phyloP scores from a whole-genome alignment of 2,888 invertebrate species.

The Galerucella calmariensis region DNA sequence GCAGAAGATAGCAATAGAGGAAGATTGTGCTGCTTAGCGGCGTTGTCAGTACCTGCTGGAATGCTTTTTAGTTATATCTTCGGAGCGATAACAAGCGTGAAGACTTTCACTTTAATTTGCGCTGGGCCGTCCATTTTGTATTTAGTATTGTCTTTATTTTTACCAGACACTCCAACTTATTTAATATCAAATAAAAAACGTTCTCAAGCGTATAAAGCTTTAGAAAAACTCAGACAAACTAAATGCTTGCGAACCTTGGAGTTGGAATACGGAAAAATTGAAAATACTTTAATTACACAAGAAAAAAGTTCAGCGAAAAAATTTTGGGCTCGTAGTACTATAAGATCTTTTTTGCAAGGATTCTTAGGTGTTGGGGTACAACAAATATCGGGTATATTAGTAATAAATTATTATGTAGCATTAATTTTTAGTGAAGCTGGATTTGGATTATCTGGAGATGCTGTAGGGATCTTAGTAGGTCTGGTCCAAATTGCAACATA shows the following conservation, averaged over 20 bases:
- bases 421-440: slow-evolving; percentile 78
- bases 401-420: slow-evolving; percentile 80
- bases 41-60: neutral
- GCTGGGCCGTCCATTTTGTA: slow-evolving; percentile 35
- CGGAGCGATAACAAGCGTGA: neutral
- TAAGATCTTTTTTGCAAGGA: slow-evolving; percentile 73
- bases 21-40: slow-evolving; percentile 68
- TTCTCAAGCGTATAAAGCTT: slow-evolving; percentile 10
- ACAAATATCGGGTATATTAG: slow-evolving; percentile 81
- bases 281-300: slow-evolving; percentile 70
- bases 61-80: slow-evolving; percentile 8
- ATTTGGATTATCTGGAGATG: slow-evolving; percentile 67
- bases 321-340: slow-evolving; percentile 17
- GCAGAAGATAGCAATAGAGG: slow-evolving; percentile 83
- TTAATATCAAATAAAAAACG: slow-evolving; percentile 18
- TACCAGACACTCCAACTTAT: slow-evolving; percentile 46
- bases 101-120: slow-evolving; percentile 11
- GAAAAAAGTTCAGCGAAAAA: neutral
- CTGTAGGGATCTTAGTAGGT: slow-evolving; percentile 78
- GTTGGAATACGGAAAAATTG: slow-evolving; percentile 56
- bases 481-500: slow-evolving; percentile 76
- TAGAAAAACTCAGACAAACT: slow-evolving; percentile 18
- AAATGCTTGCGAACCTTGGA: slow-evolving; percentile 10
- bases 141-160: slow-evolving; percentile 16
- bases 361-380: slow-evolving; percentile 83